These are phyloP conservation scores for Neodiprion pinetum DNA, from an alignment of 1,140 invertebrate species.

Conservation along the genomic window DNA sequence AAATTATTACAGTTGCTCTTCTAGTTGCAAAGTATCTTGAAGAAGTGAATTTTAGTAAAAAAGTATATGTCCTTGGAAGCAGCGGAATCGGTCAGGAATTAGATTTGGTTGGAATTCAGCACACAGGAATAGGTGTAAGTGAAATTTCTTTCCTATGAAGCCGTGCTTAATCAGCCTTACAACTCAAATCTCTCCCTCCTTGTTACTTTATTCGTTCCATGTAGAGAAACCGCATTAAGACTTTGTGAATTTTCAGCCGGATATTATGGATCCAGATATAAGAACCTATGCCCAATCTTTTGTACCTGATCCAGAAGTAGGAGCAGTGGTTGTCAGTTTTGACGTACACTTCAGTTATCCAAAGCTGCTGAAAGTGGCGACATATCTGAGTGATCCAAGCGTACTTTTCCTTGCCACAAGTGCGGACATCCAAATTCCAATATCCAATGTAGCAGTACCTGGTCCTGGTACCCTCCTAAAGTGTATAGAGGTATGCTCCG, in stretches of 20 bases:
- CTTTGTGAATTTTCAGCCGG: conserved; percentile 58
- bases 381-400: conserved; percentile 76
- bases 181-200: not conserved
- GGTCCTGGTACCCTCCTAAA: conserved; percentile 44
- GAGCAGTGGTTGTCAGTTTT: conserved; percentile 87
- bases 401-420: conserved; percentile 89
- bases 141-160: not conserved
- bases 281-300: conserved; percentile 52
- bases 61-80: conserved; percentile 84
- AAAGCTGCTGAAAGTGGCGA: conserved; percentile 87
- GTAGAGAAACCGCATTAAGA: conserved; percentile 2
- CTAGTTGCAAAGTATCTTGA: conserved; percentile 82
- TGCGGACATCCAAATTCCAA: conserved; percentile 81
- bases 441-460: conserved; percentile 62
- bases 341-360: conserved; percentile 86
- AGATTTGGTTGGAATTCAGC: conserved; percentile 74
- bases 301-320: conserved; percentile 75
- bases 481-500: conserved; percentile 71
- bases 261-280: conserved; percentile 53
- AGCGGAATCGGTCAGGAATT: conserved; percentile 79
- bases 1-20: conserved; percentile 83
- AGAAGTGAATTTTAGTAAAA: conserved; percentile 72
- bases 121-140: conserved; percentile 76
- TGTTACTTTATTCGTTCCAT: conserved; percentile 14
- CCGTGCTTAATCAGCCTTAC: no score